These are phyloP conservation scores for Pterostichus madidus DNA, from an alignment of 2,888 invertebrate genomes.

Conservation along the genomic window DNA sequence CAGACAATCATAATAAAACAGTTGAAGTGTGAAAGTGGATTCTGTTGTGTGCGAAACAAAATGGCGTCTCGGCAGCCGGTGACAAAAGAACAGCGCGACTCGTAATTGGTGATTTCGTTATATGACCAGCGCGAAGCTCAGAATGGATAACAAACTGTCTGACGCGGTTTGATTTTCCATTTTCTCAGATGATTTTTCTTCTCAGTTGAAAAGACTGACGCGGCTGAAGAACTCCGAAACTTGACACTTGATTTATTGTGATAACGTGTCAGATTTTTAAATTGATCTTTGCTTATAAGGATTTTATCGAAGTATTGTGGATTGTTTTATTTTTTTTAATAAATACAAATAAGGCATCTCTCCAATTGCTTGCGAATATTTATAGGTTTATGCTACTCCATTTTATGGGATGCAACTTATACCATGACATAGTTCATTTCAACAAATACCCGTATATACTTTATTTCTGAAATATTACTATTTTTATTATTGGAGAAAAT, in stretches of 20 bases:
- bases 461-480: too few species aligned
- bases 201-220: neutral
- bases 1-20: slow-evolving; percentile 76
- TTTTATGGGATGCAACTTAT: too few species aligned
- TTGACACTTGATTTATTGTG: slow-evolving; percentile 59
- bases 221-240: neutral
- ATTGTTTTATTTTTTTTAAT: too few species aligned
- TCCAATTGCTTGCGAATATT: too few species aligned
- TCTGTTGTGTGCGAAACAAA: slow-evolving; percentile 75
- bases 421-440: too few species aligned
- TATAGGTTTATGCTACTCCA: too few species aligned
- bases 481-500: too few species aligned
- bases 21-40: slow-evolving; percentile 77
- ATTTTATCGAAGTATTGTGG: neutral
- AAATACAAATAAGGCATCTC: too few species aligned
- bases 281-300: slow-evolving; percentile 27
- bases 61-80: slow-evolving; percentile 70
- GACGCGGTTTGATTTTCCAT: slow-evolving; percentile 50
- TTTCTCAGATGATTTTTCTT: slow-evolving; percentile 56
- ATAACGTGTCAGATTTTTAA: slow-evolving; percentile 62
- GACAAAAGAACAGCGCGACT: slow-evolving; percentile 73
- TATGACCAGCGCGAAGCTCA: slow-evolving; percentile 31
- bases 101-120: slow-evolving; percentile 64
- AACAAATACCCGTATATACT: too few species aligned
- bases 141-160: slow-evolving; percentile 32